Evolutionary conservation across 35 echinoderm and acorn worm species (phyloP).

Genomic region (Heliocidaris tuberculata): DNA sequence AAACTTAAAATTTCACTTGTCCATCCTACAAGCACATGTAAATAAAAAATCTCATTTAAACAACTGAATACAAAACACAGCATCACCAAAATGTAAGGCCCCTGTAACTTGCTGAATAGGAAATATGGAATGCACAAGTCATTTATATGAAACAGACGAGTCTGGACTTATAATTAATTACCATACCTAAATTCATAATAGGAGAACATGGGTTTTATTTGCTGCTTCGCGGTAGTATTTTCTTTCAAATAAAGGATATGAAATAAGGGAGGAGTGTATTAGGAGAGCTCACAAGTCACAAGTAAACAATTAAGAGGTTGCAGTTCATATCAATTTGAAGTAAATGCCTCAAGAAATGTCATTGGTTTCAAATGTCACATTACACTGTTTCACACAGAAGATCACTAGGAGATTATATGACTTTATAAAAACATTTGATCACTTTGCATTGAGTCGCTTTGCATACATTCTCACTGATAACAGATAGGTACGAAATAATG

Average conservation of each 20-base stretch:
- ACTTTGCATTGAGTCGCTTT: neutral
- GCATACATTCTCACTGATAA: neutral
- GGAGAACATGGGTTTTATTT: neutral
- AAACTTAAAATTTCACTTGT: no score
- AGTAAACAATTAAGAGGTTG: neutral
- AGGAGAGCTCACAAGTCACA: neutral
- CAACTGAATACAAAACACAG: constrained; percentile 2
- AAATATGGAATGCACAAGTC: neutral
- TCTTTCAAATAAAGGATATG: neutral
- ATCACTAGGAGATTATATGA: neutral
- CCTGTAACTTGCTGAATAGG: neutral
- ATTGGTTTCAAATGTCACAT: neutral
- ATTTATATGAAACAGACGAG: neutral
- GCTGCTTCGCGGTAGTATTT: neutral
- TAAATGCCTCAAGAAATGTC: neutral
- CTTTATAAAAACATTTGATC: constrained; percentile 6
- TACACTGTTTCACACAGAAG: neutral
- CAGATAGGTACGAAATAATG: neutral
- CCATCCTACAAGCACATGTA: neutral
- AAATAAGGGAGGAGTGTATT: no score
- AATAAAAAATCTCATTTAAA: neutral
- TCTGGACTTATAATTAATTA: neutral
- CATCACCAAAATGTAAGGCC: neutral
- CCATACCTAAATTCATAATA: neutral
- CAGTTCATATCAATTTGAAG: neutral